phyloP scores from a whole-genome alignment of 2,888 invertebrate species.

The Drymonia ruficornis region DNA sequence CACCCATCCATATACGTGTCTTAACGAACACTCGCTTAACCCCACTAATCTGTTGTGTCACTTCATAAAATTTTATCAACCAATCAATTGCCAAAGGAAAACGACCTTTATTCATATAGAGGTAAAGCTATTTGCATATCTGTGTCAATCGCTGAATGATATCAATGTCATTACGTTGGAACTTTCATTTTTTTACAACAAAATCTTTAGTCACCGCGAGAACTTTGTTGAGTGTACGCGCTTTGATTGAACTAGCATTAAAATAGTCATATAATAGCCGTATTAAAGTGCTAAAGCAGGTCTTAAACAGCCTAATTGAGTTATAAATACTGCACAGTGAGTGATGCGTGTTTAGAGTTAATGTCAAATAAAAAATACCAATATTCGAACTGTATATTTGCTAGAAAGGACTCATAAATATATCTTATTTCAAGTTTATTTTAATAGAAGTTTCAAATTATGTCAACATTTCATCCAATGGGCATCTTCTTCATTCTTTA shows the following conservation, averaged over 20 bases:
- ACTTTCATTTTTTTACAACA: constrained; percentile 29
- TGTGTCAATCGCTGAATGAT: constrained; percentile 22
- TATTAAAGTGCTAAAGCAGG: not conserved
- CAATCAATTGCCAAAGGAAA: constrained; percentile 11
- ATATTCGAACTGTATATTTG: no score
- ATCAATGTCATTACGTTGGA: constrained; percentile 30
- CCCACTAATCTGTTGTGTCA: not conserved
- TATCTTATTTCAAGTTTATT: no score
- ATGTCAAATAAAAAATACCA: no score
- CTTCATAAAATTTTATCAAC: constrained; percentile 15
- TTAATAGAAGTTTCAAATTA: no score
- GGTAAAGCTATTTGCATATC: constrained; percentile 4
- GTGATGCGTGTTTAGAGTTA: no score
- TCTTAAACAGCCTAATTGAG: no score
- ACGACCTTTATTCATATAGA: constrained; percentile 7
- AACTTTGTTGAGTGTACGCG: not conserved
- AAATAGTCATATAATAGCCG: not conserved
- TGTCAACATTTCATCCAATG: no score
- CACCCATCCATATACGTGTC: not conserved
- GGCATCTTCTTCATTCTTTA: no score
- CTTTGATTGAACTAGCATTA: not conserved
- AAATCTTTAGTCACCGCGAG: constrained; percentile 13
- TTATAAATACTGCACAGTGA: no score
- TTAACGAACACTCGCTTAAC: not conserved
- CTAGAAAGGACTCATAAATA: no score